Percentiles rank a stretch among this genome's conserved stretches.
Evolutionary conservation across 2,113 vertebrate species (phyloP).

Genomic region (Buteo buteo): DNA sequence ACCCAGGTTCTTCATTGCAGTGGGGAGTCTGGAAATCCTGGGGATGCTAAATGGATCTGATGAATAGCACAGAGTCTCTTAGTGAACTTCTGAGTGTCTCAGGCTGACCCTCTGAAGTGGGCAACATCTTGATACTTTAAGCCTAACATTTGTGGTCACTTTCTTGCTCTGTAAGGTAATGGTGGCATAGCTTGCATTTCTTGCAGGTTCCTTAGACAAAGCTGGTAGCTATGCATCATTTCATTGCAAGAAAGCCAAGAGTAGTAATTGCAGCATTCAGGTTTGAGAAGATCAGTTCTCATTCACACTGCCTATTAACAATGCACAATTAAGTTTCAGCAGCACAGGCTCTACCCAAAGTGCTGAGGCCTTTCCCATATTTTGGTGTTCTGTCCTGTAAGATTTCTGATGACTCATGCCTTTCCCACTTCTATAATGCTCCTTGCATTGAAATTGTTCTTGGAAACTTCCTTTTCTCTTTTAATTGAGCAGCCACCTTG

Average conservation of each 20-base stretch:
- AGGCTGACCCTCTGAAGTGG: not conserved
- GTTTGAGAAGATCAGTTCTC: not conserved
- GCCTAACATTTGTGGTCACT: not conserved
- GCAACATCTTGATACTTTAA: not conserved
- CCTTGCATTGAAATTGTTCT: not conserved
- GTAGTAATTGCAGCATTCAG: not conserved
- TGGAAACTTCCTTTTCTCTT: not conserved
- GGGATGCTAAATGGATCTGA: not conserved
- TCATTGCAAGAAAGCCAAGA: not conserved
- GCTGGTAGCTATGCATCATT: not conserved
- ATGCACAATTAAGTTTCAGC: not conserved
- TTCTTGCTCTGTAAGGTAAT: not conserved
- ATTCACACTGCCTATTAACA: not conserved
- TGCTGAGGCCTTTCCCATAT: not conserved
- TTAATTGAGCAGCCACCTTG: not conserved
- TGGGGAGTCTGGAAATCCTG: not conserved
- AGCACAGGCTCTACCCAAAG: not conserved
- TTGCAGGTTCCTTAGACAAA: not conserved
- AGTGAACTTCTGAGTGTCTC: not conserved
- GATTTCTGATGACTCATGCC: not conserved
- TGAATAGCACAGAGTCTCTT: not conserved
- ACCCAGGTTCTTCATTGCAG: not conserved
- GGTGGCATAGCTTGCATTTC: not conserved
- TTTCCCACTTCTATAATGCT: not conserved
- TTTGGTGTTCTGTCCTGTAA: not conserved